phyloP scores from a whole-genome alignment of 2,113 vertebrate genomes.

The Tyrannus savana region DNA sequence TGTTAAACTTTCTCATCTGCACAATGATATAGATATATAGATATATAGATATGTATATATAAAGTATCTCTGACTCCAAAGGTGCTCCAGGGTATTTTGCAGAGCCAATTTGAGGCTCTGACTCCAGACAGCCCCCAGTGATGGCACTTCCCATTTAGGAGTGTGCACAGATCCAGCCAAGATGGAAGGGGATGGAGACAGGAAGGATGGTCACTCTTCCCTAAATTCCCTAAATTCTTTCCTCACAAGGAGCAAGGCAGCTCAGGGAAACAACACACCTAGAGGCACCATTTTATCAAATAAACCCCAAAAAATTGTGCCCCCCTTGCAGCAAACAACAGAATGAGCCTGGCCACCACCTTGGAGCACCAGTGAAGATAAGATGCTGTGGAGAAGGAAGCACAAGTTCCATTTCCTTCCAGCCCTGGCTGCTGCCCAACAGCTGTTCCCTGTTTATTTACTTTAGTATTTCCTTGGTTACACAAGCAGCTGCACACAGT shows the following conservation, averaged over 20 bases:
- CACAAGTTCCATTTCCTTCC: slow-evolving; percentile 32
- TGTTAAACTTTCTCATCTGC: not conserved
- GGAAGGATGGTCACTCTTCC: not conserved
- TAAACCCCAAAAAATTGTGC: not conserved
- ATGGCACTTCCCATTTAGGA: fast-evolving
- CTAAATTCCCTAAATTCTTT: not conserved
- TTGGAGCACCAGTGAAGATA: not conserved
- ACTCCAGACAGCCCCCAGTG: not conserved
- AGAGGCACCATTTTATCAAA: not conserved
- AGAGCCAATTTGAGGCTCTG: not conserved
- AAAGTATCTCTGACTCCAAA: not conserved
- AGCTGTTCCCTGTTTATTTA: slow-evolving; percentile 61
- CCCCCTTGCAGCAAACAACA: fast-evolving
- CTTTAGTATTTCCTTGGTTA: slow-evolving; percentile 60
- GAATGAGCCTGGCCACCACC: not conserved
- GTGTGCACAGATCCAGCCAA: not conserved
- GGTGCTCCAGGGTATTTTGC: not conserved
- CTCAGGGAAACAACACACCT: not conserved
- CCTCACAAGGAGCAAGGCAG: not conserved
- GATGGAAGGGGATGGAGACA: not conserved
- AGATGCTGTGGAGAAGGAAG: slow-evolving; percentile 38
- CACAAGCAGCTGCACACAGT: not conserved
- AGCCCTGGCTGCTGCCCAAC: slow-evolving; percentile 44
- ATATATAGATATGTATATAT: fast-evolving
- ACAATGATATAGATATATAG: not conserved